Conservation (phyloP, 2,113 vertebrate species). For the Pteronura brasiliensis region DNA sequence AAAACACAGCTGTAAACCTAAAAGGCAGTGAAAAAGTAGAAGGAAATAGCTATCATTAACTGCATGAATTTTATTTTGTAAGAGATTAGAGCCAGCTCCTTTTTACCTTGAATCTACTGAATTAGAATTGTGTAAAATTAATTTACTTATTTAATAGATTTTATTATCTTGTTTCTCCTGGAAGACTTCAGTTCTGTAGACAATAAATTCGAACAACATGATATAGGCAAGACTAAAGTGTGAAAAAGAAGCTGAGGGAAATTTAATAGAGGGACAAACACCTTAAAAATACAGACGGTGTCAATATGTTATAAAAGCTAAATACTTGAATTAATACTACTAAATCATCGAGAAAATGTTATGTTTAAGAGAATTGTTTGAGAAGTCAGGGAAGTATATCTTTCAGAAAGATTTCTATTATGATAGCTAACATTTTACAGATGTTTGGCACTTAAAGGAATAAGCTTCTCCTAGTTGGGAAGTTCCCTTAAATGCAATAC, state of each 20-base stretch:
- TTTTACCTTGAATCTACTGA: slow-evolving; percentile 51
- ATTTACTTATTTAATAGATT: slow-evolving; percentile 57
- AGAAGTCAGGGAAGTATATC: background rate
- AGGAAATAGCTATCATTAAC: slow-evolving; percentile 32
- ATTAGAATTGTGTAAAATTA: slow-evolving; percentile 61
- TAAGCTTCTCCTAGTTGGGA: background rate
- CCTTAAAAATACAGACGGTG: background rate
- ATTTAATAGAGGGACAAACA: slow-evolving; percentile 12
- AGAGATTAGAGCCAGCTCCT: slow-evolving; percentile 21
- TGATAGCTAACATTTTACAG: background rate
- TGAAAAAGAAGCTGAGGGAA: slow-evolving; percentile 22
- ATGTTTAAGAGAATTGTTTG: slow-evolving; percentile 34
- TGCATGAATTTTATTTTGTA: slow-evolving; percentile 16
- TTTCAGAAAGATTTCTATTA: slow-evolving; percentile 16
- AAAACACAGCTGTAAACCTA: background rate
- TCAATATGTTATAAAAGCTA: background rate
- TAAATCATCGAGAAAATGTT: slow-evolving; percentile 4
- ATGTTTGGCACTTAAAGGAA: slow-evolving; percentile 24
- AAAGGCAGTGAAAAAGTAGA: slow-evolving; percentile 6
- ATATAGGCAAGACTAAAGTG: slow-evolving; percentile 9
- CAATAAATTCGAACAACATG: background rate
- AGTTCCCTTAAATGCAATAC: background rate
- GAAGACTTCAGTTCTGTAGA: slow-evolving; percentile 39
- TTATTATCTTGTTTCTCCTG: slow-evolving; percentile 59
- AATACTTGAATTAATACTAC: background rate